These are phyloP conservation scores for Platichthys stellatus DNA, from an alignment of 2,113 vertebrate species.

Conservation along the genomic window DNA sequence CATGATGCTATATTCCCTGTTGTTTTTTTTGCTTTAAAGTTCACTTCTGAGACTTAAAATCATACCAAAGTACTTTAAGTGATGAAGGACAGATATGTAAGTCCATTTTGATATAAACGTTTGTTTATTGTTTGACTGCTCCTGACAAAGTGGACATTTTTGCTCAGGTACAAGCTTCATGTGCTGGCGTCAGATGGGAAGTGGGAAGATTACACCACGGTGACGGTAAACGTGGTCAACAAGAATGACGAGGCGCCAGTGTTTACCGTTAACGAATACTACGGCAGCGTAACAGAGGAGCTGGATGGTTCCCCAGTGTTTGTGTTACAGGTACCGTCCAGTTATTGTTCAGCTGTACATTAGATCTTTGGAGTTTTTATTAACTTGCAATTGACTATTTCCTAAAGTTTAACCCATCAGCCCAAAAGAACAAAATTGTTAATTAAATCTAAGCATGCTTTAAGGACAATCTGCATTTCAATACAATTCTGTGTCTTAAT, in stretches of 20 bases:
- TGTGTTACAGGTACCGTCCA: constrained; percentile 85
- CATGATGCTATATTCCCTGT: background rate
- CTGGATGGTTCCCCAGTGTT: constrained; percentile 88
- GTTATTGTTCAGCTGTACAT: background rate
- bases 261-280: constrained; percentile 89
- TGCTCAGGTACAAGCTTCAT: constrained; percentile 84
- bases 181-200: constrained; percentile 91
- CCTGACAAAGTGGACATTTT: background rate
- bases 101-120: background rate
- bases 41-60: background rate
- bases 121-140: background rate
- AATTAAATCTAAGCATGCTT: no score
- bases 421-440: no score
- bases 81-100: background rate
- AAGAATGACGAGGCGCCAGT: constrained; percentile 92
- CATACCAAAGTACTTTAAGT: background rate
- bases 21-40: background rate
- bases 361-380: no score
- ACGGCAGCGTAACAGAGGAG: constrained; percentile 89
- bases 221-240: constrained; percentile 86
- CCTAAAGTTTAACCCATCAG: no score
- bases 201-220: constrained; percentile 89
- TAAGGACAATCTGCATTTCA: no score
- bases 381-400: no score
- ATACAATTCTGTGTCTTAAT: no score